Percentiles rank a stretch among this genome's conserved stretches.
These are phyloP conservation scores for Thamnophis sirtalis DNA, from an alignment of 2,113 vertebrate genomes.

Conservation along the genomic window DNA sequence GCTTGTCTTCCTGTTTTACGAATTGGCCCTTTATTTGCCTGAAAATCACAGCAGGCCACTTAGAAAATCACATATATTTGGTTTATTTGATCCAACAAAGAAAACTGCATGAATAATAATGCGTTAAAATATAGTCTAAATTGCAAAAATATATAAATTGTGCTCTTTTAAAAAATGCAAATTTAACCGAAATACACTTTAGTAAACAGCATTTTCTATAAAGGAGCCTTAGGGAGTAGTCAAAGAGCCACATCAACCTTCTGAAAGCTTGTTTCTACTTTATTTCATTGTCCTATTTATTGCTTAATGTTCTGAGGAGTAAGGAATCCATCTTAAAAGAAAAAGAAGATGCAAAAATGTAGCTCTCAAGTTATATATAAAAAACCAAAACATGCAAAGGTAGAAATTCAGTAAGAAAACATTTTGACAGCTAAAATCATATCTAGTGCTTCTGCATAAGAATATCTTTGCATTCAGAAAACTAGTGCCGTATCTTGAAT, in stretches of 20 bases:
- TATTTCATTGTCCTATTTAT: neutral
- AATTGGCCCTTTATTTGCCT: neutral
- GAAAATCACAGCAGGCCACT: neutral
- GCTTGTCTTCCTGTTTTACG: neutral
- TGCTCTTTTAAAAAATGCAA: neutral
- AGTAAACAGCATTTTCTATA: neutral
- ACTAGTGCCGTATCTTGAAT: neutral
- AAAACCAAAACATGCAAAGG: neutral
- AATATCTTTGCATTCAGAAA: neutral
- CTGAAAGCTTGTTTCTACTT: neutral
- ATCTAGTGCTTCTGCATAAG: neutral
- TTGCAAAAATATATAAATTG: neutral
- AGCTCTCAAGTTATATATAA: neutral
- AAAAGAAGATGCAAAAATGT: neutral
- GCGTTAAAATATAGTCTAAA: constrained; percentile 44
- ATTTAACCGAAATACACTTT: neutral
- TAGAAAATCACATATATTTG: neutral
- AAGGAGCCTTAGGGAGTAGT: neutral
- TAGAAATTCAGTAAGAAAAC: neutral
- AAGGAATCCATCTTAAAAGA: neutral
- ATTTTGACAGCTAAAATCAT: neutral
- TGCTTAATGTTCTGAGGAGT: neutral
- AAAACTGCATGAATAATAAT: constrained; percentile 21
- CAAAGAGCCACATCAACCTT: neutral
- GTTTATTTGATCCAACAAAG: constrained; percentile 56